These are phyloP conservation scores for Ctenopoma multispine DNA, from an alignment of 2,797 vertebrate species.

Conservation along the genomic window DNA sequence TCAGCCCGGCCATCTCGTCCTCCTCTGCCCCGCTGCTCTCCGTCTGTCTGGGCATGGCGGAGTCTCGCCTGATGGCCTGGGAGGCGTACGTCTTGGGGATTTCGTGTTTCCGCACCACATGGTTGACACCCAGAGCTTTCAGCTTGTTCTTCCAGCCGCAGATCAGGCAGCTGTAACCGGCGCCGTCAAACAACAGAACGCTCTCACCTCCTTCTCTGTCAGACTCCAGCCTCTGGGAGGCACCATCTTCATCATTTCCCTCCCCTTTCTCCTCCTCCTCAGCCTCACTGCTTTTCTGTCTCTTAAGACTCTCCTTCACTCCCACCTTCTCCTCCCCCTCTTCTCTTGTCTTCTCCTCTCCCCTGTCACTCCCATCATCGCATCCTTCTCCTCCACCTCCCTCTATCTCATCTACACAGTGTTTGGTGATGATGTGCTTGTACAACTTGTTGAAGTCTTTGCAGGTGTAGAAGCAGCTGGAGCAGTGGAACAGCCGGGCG, in stretches of 20 bases:
- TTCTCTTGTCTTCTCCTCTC: neutral
- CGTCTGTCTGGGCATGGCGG: neutral
- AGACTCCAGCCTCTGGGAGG: neutral
- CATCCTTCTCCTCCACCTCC: neutral
- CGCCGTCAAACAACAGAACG: constrained; percentile 31
- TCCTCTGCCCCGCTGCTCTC: constrained; percentile 17
- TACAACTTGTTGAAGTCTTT: constrained; percentile 71
- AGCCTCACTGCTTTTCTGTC: constrained; percentile 1
- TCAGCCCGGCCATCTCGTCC: constrained; percentile 44
- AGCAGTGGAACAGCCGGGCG: constrained; percentile 73
- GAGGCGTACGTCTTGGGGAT: constrained; percentile 56
- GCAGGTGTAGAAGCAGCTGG: constrained; percentile 68
- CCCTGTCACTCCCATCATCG: neutral
- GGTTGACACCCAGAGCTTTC: constrained; percentile 50
- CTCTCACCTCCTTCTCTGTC: constrained; percentile 1
- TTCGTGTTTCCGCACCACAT: constrained; percentile 67
- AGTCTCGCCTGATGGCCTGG: constrained; percentile 47
- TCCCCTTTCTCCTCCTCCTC: constrained; percentile 13
- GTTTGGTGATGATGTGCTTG: constrained; percentile 68
- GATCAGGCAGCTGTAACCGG: constrained; percentile 57
- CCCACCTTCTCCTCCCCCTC: neutral
- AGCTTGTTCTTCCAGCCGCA: constrained; percentile 67
- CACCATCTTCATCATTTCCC: neutral
- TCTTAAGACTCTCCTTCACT: neutral
- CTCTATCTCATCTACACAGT: constrained; percentile 59